phyloP scores from a whole-genome alignment of 2,113 vertebrate genomes.

The Dasyurus viverrinus region DNA sequence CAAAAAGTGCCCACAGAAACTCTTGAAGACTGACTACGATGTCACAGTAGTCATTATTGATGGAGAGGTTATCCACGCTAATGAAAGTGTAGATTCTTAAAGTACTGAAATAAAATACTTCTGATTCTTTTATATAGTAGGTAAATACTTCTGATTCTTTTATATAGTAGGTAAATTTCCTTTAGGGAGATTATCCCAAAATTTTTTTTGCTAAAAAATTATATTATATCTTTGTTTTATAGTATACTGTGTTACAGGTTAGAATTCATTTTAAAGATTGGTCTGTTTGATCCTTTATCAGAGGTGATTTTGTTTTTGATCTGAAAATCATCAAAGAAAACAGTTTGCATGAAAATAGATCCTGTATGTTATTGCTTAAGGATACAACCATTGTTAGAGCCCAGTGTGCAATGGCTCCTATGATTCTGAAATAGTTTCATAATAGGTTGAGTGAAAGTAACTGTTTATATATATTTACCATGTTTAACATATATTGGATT shows the following conservation, averaged over 20 bases:
- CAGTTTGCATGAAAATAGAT: background rate
- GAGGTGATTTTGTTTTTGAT: background rate
- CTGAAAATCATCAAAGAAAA: background rate
- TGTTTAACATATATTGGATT: too few species aligned
- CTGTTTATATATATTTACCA: background rate
- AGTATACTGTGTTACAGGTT: background rate
- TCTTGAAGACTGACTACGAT: background rate
- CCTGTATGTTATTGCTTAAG: background rate
- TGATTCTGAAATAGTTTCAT: conserved; percentile 39
- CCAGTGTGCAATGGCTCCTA: background rate
- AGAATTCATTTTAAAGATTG: conserved; percentile 11
- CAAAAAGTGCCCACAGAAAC: background rate
- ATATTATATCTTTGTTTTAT: background rate
- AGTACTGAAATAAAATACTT: background rate
- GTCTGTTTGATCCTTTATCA: background rate
- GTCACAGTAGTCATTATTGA: background rate
- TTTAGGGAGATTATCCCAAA: conserved; percentile 36
- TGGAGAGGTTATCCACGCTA: background rate
- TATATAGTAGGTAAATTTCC: background rate
- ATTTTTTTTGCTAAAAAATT: conserved; percentile 39
- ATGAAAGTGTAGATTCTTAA: background rate
- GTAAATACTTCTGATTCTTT: conserved; percentile 2
- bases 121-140: conserved; percentile 19
- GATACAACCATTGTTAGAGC: background rate
- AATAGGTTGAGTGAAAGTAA: conserved; percentile 30